These are phyloP conservation scores for Aromia moschata DNA, from an alignment of 2,888 invertebrate genomes.

Conservation along the genomic window DNA sequence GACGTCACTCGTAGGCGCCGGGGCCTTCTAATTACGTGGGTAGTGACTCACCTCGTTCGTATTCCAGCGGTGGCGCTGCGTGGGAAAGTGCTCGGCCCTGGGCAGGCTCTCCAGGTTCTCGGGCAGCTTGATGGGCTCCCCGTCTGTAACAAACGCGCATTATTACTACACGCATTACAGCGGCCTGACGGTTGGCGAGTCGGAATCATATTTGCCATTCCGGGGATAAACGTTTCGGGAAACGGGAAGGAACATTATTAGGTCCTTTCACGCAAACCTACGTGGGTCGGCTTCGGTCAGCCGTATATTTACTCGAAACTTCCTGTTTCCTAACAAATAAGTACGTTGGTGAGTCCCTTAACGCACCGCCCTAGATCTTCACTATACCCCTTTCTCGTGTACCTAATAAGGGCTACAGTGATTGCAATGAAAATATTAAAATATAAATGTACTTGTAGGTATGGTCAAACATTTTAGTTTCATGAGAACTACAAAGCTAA, in stretches of 20 bases:
- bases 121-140: constrained; percentile 91
- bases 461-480: no score
- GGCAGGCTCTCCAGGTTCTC: constrained; percentile 95
- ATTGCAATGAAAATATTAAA: no score
- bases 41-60: constrained; percentile 94
- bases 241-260: constrained; percentile 6
- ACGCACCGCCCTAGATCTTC: no score
- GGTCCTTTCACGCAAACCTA: constrained; percentile 1
- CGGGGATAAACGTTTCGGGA: constrained; percentile 11
- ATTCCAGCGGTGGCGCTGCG: constrained; percentile 97
- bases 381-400: no score
- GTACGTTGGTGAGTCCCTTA: no score
- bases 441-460: no score
- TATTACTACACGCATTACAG: constrained; percentile 17
- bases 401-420: no score
- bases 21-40: no score
- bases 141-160: constrained; percentile 70
- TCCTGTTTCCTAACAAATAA: no score
- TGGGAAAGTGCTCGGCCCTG: constrained; percentile 93
- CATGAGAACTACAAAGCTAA: no score
- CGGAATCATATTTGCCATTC: constrained; percentile 10
- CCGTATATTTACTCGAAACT: neutral
- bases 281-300: neutral
- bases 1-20: no score
- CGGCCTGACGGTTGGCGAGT: constrained; percentile 1